Conservation (phyloP, 2,797 vertebrate species). For the Syngnathus rostellatus region DNA sequence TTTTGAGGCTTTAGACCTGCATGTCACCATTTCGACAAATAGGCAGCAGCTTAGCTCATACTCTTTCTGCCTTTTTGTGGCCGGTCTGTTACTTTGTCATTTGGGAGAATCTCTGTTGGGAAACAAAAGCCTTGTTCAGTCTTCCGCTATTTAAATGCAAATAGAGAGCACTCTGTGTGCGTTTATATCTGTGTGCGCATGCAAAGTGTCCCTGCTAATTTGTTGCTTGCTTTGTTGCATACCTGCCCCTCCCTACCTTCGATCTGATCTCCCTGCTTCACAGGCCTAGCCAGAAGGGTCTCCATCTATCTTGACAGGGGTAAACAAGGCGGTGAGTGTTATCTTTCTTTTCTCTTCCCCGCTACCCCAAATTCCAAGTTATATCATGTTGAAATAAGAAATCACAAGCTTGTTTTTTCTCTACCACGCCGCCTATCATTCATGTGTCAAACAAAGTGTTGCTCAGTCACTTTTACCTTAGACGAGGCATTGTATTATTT, state of each 20-base stretch:
- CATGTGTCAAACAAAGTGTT: not conserved
- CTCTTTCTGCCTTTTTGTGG: slow-evolving; percentile 6
- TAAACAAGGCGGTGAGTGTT: slow-evolving; percentile 90
- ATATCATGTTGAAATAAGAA: slow-evolving; percentile 20
- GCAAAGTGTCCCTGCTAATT: slow-evolving; percentile 48
- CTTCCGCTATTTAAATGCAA: slow-evolving; percentile 28
- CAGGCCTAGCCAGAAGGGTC: slow-evolving; percentile 88
- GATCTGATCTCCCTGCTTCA: slow-evolving; percentile 34
- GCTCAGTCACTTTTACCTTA: not conserved
- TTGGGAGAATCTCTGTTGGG: slow-evolving; percentile 22
- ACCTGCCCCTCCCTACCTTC: slow-evolving; percentile 16
- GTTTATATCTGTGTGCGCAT: not conserved
- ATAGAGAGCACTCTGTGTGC: slow-evolving; percentile 18
- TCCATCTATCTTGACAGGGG: slow-evolving; percentile 91
- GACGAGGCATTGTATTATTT: not conserved
- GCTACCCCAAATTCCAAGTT: not conserved
- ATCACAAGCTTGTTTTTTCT: slow-evolving; percentile 10
- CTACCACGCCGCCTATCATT: not conserved
- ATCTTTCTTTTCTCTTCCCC: slow-evolving; percentile 26
- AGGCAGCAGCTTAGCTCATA: slow-evolving; percentile 6
- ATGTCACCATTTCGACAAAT: not conserved
- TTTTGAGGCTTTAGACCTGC: not conserved
- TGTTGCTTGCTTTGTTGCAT: slow-evolving; percentile 55
- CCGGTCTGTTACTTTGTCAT: slow-evolving; percentile 14
- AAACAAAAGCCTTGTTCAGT: slow-evolving; percentile 51